Evolutionary conservation across 2,113 vertebrate genomes (phyloP).

Genomic region (Lepus timidus): DNA sequence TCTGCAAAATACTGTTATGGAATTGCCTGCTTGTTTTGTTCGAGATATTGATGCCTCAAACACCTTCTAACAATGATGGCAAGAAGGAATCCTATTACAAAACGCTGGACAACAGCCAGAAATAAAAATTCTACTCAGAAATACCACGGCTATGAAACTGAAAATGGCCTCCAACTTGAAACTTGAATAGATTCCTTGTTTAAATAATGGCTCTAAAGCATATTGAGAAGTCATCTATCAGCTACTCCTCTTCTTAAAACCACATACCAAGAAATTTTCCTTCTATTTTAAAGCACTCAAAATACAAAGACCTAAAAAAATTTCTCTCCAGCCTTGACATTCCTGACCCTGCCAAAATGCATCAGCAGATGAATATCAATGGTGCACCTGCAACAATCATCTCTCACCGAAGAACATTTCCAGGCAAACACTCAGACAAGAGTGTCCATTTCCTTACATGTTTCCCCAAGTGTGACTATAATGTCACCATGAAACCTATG

Average conservation of each 20-base stretch:
- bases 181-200: constrained; percentile 34
- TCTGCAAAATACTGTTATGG: not conserved
- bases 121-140: constrained; percentile 53
- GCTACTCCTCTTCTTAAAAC: not conserved
- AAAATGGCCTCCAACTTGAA: constrained; percentile 44
- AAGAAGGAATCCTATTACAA: constrained; percentile 40
- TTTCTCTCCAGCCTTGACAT: constrained; percentile 11
- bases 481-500: not conserved
- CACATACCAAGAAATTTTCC: constrained; percentile 31
- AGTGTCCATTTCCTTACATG: not conserved
- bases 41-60: not conserved
- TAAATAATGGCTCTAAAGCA: constrained; percentile 13
- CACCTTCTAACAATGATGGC: constrained; percentile 9
- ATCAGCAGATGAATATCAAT: not conserved
- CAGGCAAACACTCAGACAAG: not conserved
- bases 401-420: not conserved
- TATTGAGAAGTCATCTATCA: not conserved
- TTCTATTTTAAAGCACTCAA: constrained; percentile 42
- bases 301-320: constrained; percentile 5
- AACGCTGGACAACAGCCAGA: not conserved
- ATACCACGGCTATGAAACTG: constrained; percentile 18
- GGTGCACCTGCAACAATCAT: not conserved
- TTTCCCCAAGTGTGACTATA: constrained; percentile 14
- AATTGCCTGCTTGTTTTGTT: constrained; percentile 39
- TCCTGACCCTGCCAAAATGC: not conserved